Conservation (phyloP, 2,888 invertebrate species). For the Lepidonotus clava region DNA sequence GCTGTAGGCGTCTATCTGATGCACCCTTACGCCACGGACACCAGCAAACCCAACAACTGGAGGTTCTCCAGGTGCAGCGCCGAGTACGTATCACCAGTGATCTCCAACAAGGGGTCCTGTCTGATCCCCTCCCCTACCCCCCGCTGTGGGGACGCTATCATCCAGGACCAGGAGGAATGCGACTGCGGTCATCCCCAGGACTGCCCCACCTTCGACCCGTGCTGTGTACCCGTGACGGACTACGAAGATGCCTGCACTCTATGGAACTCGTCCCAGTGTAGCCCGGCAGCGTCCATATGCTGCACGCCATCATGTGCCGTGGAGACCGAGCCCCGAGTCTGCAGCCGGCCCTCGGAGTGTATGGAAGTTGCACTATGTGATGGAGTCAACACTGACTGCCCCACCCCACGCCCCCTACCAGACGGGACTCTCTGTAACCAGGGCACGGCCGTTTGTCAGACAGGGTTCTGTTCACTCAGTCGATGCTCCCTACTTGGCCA, state of each 20-base stretch:
- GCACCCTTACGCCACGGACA: constrained; percentile 13
- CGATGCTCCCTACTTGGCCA: neutral
- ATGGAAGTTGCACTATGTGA: constrained; percentile 9
- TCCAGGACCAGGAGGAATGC: neutral
- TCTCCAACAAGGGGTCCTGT: neutral
- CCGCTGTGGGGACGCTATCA: neutral
- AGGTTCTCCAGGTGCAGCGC: neutral
- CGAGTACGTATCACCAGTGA: neutral
- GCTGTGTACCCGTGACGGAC: neutral
- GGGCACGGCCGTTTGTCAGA: neutral
- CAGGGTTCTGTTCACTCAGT: constrained; percentile 32
- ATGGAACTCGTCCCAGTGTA: neutral
- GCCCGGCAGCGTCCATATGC: neutral
- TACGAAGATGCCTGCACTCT: neutral
- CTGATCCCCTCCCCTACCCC: neutral
- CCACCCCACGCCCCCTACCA: neutral
- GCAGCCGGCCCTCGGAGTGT: constrained; percentile 2
- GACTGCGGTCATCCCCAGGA: neutral
- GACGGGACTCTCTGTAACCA: neutral
- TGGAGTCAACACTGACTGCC: neutral
- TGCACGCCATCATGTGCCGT: neutral
- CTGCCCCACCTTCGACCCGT: neutral
- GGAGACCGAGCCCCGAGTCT: neutral
- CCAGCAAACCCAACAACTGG: neutral
- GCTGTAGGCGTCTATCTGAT: neutral